Evolutionary conservation across 2,888 invertebrate genomes (phyloP).

Genomic region (Drosophila putrida): DNA sequence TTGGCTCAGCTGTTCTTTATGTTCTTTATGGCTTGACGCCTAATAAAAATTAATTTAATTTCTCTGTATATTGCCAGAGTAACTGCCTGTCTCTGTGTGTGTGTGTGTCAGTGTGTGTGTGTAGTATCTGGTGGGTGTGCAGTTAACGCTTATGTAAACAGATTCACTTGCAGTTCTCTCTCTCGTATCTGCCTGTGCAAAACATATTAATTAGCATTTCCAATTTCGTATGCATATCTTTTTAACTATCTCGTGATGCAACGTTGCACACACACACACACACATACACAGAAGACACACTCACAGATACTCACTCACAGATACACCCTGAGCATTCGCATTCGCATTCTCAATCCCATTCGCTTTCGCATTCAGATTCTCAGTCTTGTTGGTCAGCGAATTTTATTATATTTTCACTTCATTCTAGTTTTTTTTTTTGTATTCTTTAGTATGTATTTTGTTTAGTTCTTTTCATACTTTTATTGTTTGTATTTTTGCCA

Average conservation of each 20-base stretch:
- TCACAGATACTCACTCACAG: not conserved
- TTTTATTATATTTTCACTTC: slow-evolving; percentile 36
- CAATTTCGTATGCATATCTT: slow-evolving; percentile 80
- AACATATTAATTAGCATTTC: slow-evolving; percentile 83
- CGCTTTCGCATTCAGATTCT: slow-evolving; percentile 19
- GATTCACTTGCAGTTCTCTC: slow-evolving; percentile 58
- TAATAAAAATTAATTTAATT: slow-evolving; percentile 82
- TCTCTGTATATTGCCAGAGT: slow-evolving; percentile 49
- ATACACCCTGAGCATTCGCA: slow-evolving; percentile 24
- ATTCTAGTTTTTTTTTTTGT: not conserved
- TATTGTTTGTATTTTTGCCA: slow-evolving; percentile 40
- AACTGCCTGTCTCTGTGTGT: slow-evolving; percentile 1
- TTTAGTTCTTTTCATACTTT: slow-evolving; percentile 35
- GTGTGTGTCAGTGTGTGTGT: slow-evolving; percentile 12
- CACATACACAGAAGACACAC: slow-evolving; percentile 1
- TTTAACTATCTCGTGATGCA: slow-evolving; percentile 77
- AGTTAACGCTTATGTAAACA: slow-evolving; percentile 78
- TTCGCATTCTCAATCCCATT: slow-evolving; percentile 6
- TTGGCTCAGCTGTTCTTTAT: slow-evolving; percentile 75
- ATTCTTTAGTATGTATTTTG: slow-evolving; percentile 8
- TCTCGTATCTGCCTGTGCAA: slow-evolving; percentile 73
- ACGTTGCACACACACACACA: slow-evolving; percentile 69
- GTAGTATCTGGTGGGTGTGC: slow-evolving; percentile 62
- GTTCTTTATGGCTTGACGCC: slow-evolving; percentile 81
- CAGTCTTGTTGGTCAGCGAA: slow-evolving; percentile 53